Percentiles rank a stretch among this genome's conserved stretches.
These are phyloP conservation scores for Monopterus albus DNA, from an alignment of 2,113 vertebrate species.

Conservation along the genomic window DNA sequence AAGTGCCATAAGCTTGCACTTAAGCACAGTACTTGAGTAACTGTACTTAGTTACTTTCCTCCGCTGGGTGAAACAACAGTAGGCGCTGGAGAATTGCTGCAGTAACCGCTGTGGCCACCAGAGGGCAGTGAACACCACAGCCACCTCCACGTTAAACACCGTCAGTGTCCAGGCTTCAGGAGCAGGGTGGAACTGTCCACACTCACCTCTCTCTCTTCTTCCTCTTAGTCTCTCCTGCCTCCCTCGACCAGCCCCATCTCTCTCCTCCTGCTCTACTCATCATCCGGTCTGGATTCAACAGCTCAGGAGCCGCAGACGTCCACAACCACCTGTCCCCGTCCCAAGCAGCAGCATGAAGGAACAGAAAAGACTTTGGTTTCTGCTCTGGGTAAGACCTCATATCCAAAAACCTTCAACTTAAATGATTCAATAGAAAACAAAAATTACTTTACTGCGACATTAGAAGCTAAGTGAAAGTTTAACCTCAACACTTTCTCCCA, in stretches of 20 bases:
- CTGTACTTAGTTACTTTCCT: too few species aligned
- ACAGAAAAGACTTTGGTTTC: neutral
- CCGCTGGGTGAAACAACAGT: too few species aligned
- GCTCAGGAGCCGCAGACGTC: constrained; percentile 11
- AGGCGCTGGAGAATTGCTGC: too few species aligned
- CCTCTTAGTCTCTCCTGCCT: neutral
- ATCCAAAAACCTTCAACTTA: too few species aligned
- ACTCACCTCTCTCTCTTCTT: neutral
- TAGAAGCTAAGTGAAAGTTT: too few species aligned
- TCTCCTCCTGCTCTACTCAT: neutral
- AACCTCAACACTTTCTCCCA: too few species aligned
- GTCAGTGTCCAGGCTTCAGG: neutral
- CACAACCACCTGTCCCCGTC: neutral
- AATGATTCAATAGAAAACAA: too few species aligned
- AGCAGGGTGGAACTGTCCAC: neutral
- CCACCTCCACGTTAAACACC: neutral
- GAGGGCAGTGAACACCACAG: neutral
- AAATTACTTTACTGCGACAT: too few species aligned
- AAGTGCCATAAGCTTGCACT: too few species aligned
- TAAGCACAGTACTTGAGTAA: too few species aligned
- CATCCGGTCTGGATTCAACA: neutral
- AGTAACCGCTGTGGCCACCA: constrained; percentile 1
- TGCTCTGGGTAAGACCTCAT: constrained; percentile 60
- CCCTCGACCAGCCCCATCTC: neutral
- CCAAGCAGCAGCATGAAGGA: constrained; percentile 34